A percentile compares a stretch with the other conserved stretches of the same genome.
Conservation (phyloP, 1,140 invertebrate species). For the Samia ricini region DNA sequence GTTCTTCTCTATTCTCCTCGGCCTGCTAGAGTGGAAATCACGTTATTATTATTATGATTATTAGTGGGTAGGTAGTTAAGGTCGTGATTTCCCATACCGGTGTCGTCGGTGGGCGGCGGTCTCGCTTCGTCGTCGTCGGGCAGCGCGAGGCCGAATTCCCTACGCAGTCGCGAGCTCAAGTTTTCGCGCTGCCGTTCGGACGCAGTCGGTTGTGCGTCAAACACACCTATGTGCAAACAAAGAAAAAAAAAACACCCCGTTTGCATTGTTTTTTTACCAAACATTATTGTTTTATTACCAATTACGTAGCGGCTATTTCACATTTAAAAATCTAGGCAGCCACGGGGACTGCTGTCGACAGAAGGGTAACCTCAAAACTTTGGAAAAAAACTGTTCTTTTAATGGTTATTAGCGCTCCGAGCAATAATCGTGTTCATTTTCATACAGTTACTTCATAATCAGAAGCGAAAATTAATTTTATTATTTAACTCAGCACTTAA, state of each 20-base stretch:
- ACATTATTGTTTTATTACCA: too few relatives aligned
- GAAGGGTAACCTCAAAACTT: too few relatives aligned
- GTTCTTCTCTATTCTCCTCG: too few relatives aligned
- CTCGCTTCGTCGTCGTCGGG: conserved; percentile 83
- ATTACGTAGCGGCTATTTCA: too few relatives aligned
- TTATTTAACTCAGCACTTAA: too few relatives aligned
- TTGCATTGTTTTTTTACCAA: background rate
- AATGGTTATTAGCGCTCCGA: too few relatives aligned
- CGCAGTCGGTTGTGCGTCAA: conserved; percentile 79
- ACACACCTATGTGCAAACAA: conserved; percentile 52
- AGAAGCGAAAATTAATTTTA: too few relatives aligned
- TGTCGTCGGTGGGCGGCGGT: conserved; percentile 43
- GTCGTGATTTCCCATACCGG: conserved; percentile 19
- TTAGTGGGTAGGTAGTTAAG: background rate
- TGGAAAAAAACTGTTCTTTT: too few relatives aligned
- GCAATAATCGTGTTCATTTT: too few relatives aligned
- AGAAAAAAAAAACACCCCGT: background rate
- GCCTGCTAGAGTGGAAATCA: background rate
- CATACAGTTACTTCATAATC: too few relatives aligned
- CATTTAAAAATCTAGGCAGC: too few relatives aligned
- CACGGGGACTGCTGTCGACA: too few relatives aligned
- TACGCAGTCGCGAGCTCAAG: conserved; percentile 84
- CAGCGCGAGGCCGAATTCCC: conserved; percentile 86
- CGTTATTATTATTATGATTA: background rate
- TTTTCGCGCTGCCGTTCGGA: conserved; percentile 85